phyloP scores from a whole-genome alignment of 2,888 invertebrate species.

The Gerris lacustris region DNA sequence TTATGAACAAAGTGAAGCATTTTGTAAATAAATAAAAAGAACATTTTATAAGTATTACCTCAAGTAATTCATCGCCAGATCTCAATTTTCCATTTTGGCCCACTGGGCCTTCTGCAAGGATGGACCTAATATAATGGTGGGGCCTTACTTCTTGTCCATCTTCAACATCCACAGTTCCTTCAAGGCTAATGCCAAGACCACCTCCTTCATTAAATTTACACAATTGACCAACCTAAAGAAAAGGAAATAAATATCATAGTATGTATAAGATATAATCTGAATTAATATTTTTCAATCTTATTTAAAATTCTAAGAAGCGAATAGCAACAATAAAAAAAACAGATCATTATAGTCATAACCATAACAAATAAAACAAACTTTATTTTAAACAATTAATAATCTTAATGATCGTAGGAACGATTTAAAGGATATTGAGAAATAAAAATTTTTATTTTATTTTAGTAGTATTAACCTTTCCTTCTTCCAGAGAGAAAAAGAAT shows the following conservation, averaged over 20 bases:
- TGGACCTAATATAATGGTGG: constrained; percentile 96
- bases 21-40: too few relatives aligned
- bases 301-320: background rate
- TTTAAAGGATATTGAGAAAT: too few relatives aligned
- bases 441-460: too few relatives aligned
- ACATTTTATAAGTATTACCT: too few relatives aligned
- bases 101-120: constrained; percentile 94
- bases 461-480: too few relatives aligned
- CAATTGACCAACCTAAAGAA: constrained; percentile 72
- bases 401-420: too few relatives aligned
- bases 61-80: constrained; percentile 89
- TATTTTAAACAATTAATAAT: too few relatives aligned
- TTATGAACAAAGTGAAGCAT: too few relatives aligned
- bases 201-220: constrained; percentile 83
- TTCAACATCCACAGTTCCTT: constrained; percentile 97
- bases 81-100: constrained; percentile 77
- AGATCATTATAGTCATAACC: background rate
- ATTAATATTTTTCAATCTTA: background rate
- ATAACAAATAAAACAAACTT: background rate
- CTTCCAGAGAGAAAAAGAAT: too few relatives aligned
- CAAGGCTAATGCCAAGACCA: constrained; percentile 90
- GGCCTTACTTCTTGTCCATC: constrained; percentile 92
- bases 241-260: background rate
- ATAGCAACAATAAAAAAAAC: background rate
- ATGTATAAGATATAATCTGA: background rate